phyloP scores from a whole-genome alignment of 2,888 invertebrate genomes.

The Platycnemis pennipes region DNA sequence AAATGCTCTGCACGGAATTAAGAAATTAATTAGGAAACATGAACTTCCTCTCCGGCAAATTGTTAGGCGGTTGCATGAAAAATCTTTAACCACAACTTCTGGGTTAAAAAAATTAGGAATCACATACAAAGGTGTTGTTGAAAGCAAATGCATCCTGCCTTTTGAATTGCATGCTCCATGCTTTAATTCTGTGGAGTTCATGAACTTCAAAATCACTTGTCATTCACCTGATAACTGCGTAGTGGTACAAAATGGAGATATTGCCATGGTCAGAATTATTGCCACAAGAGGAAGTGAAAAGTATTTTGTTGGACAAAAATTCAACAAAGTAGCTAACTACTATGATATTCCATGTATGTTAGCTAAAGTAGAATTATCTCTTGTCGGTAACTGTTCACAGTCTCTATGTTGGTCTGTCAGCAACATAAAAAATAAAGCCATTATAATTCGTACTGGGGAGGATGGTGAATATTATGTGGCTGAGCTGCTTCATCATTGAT shows the following conservation, averaged over 20 bases:
- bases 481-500: neutral
- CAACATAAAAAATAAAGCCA: constrained; percentile 1
- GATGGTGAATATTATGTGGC: neutral
- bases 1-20: neutral
- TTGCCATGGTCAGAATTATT: too few relatives aligned
- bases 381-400: neutral
- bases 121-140: neutral
- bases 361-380: neutral
- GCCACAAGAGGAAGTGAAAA: too few relatives aligned
- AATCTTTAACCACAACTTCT: too few relatives aligned
- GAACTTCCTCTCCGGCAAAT: too few relatives aligned
- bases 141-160: neutral
- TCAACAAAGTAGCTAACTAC: too few relatives aligned
- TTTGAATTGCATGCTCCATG: neutral
- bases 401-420: neutral
- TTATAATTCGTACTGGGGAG: neutral
- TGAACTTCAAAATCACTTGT: neutral
- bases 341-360: neutral
- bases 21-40: too few relatives aligned
- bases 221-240: neutral
- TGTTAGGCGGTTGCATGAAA: too few relatives aligned
- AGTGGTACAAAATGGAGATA: too few relatives aligned
- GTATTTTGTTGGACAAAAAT: too few relatives aligned
- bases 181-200: neutral
- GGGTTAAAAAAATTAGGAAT: too few relatives aligned